Conservation (phyloP, 2,797 vertebrate species). For the Trematocara caparti region DNA sequence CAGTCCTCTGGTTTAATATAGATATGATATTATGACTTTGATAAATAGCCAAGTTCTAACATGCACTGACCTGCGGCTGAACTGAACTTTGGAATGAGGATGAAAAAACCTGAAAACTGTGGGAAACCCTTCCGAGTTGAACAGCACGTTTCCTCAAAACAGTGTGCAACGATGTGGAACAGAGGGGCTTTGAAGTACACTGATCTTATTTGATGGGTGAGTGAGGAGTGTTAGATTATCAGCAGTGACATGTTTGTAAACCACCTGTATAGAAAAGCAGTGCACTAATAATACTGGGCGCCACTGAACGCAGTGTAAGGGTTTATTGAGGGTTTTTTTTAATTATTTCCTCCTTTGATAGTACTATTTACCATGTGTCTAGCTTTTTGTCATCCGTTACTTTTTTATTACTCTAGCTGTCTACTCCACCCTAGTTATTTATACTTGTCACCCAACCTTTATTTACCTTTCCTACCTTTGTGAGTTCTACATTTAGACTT, state of each 20-base stretch:
- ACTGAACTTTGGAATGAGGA: neutral
- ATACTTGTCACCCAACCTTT: neutral
- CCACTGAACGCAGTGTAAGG: neutral
- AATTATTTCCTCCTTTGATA: neutral
- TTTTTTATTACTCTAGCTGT: neutral
- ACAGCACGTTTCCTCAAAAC: neutral
- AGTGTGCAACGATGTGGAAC: neutral
- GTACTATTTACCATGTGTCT: neutral
- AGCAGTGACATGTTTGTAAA: neutral
- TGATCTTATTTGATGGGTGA: neutral
- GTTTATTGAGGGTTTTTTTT: neutral
- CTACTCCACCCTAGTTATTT: neutral
- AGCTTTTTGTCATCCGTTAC: neutral
- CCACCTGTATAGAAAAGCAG: neutral
- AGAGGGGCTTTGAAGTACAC: neutral
- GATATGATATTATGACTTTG: neutral
- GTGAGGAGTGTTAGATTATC: neutral
- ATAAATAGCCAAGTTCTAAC: neutral
- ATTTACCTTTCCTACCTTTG: neutral
- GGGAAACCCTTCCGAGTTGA: neutral
- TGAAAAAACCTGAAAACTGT: neutral
- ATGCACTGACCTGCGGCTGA: neutral
- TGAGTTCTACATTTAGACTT: neutral
- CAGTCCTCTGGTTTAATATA: neutral
- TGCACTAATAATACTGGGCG: neutral